These are phyloP conservation scores for Drosophila kokeensis DNA, from an alignment of 2,888 invertebrate species.

Conservation along the genomic window DNA sequence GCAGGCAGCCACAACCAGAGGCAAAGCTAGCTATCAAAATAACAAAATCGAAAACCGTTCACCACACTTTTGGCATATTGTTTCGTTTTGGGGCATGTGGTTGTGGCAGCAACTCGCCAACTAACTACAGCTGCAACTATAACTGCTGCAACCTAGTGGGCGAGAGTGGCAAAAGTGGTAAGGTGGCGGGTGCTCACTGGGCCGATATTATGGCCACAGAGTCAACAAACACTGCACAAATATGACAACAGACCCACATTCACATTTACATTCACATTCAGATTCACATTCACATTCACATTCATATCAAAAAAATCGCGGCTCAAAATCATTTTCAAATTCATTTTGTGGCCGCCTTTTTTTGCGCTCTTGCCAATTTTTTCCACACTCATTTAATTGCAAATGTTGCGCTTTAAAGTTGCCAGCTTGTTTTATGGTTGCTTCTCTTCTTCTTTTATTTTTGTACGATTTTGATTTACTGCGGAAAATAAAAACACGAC, in stretches of 20 bases:
- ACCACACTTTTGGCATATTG: conserved; percentile 64
- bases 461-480: conserved; percentile 52
- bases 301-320: conserved; percentile 41
- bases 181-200: background rate
- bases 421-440: conserved; percentile 10
- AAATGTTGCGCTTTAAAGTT: conserved; percentile 53
- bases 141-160: conserved; percentile 3
- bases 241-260: conserved; percentile 11
- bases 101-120: conserved; percentile 44
- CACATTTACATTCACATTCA: background rate
- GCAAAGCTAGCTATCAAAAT: conserved; percentile 65
- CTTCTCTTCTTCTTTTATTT: background rate
- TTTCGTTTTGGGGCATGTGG: conserved; percentile 50
- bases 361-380: conserved; percentile 2
- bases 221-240: conserved; percentile 52
- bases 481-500: conserved; percentile 40
- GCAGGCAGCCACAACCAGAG: conserved; percentile 44
- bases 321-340: conserved; percentile 66
- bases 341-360: conserved; percentile 46
- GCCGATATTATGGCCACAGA: conserved; percentile 61
- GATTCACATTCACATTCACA: conserved; percentile 1
- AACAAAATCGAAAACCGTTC: conserved; percentile 64
- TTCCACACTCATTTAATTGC: conserved; percentile 54
- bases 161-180: background rate
- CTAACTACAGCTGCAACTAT: conserved; percentile 31